These are phyloP conservation scores for Odontamblyopus rebecca DNA, from an alignment of 2,797 vertebrate species.

Conservation along the genomic window DNA sequence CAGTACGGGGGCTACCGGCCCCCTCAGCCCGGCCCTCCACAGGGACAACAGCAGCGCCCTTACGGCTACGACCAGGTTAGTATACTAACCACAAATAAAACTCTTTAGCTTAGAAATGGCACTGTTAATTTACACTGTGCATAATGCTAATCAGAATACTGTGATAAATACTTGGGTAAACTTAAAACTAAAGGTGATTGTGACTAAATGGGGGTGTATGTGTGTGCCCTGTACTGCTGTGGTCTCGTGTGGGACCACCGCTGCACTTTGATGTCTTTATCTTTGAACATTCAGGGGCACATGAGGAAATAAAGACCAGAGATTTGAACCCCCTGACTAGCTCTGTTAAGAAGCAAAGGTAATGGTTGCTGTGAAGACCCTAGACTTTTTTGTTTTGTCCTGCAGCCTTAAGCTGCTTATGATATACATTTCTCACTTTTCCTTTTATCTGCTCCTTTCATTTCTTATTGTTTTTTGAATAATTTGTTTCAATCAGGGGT, in stretches of 20 bases:
- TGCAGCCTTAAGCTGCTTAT: slow-evolving; percentile 76
- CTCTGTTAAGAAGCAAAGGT: slow-evolving; percentile 85
- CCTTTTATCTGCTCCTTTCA: slow-evolving; percentile 31
- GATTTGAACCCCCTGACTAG: slow-evolving; percentile 85
- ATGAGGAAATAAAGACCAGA: slow-evolving; percentile 85
- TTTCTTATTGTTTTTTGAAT: slow-evolving; percentile 35
- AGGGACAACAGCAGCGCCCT: slow-evolving; percentile 94
- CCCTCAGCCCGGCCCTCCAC: slow-evolving; percentile 92
- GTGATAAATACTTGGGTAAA: slow-evolving; percentile 7
- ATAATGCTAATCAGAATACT: slow-evolving; percentile 30
- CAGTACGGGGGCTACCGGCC: slow-evolving; percentile 94
- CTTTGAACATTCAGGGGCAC: slow-evolving; percentile 86
- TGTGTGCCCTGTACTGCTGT: slow-evolving; percentile 78
- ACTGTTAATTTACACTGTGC: slow-evolving; percentile 34
- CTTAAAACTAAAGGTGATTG: slow-evolving; percentile 60
- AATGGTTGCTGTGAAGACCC: slow-evolving; percentile 83
- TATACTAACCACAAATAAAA: slow-evolving; percentile 40
- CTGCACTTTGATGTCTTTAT: slow-evolving; percentile 84
- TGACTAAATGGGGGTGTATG: slow-evolving; percentile 69
- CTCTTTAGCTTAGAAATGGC: slow-evolving; percentile 27
- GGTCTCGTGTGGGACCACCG: slow-evolving; percentile 78
- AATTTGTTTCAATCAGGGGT: slow-evolving; percentile 77
- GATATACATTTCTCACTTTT: slow-evolving; percentile 65
- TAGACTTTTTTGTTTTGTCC: slow-evolving; percentile 77
- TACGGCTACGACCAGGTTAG: slow-evolving; percentile 98